Evolutionary conservation across 2,797 vertebrate species (phyloP).

Genomic region (Sebastes reedi): DNA sequence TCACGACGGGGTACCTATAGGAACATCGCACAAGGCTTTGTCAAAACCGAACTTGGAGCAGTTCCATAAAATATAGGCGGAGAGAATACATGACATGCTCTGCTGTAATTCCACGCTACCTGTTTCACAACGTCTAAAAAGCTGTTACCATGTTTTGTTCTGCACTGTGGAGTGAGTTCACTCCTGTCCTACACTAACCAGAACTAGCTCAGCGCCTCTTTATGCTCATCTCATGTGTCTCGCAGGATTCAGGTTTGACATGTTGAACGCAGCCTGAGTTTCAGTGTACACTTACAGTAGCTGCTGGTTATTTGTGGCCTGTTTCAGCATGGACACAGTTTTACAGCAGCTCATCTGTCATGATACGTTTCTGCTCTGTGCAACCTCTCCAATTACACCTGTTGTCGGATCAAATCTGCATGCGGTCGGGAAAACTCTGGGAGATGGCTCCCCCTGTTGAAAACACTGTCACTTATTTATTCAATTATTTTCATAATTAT

Average conservation of each 20-base stretch:
- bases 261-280: constrained; percentile 45
- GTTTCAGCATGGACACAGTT: constrained; percentile 54
- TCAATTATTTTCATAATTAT: neutral
- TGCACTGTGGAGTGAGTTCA: constrained; percentile 9
- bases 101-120: constrained; percentile 52
- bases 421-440: constrained; percentile 11
- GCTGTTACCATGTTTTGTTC: constrained; percentile 30
- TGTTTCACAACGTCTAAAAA: constrained; percentile 52
- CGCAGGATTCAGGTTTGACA: constrained; percentile 47
- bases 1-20: constrained; percentile 29
- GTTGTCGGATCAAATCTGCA: constrained; percentile 55
- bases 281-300: constrained; percentile 68
- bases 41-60: constrained; percentile 33
- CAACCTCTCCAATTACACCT: constrained; percentile 68
- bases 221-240: constrained; percentile 63
- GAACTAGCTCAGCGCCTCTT: constrained; percentile 45
- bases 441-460: constrained; percentile 62
- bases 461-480: neutral
- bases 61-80: constrained; percentile 42
- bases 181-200: constrained; percentile 41
- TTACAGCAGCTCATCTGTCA: constrained; percentile 72
- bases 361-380: constrained; percentile 53
- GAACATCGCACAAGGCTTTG: neutral
- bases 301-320: constrained; percentile 72
- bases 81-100: constrained; percentile 50